A percentile compares a stretch with the other conserved stretches of the same genome.
phyloP scores from a whole-genome alignment of 2,113 vertebrate species.

The Lepisosteus oculatus region DNA sequence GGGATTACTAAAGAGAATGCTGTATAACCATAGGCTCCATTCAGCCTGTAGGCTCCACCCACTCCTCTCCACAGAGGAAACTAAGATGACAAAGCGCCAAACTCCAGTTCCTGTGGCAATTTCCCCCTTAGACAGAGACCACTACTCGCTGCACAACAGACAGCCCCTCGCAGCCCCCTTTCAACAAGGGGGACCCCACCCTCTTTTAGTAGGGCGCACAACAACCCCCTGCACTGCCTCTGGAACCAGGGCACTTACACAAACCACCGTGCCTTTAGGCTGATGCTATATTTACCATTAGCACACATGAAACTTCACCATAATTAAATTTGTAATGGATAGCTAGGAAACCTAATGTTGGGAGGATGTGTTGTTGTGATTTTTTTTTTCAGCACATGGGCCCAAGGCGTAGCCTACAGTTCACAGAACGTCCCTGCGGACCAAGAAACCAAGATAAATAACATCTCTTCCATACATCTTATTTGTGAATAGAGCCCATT shows the following conservation, averaged over 20 bases:
- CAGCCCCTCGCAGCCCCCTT: slow-evolving; percentile 1
- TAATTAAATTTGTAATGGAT: slow-evolving; percentile 39
- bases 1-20: background rate
- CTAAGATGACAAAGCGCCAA: background rate
- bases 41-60: slow-evolving; percentile 12
- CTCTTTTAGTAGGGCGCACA: background rate
- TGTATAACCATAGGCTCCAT: slow-evolving; percentile 26
- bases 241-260: background rate
- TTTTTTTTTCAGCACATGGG: background rate
- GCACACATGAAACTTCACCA: slow-evolving; percentile 23
- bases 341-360: slow-evolving; percentile 13
- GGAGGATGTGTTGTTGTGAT: slow-evolving; percentile 13
- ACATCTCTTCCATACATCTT: background rate
- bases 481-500: background rate
- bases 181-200: background rate
- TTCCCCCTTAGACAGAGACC: background rate
- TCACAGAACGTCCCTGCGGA: background rate
- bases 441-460: background rate
- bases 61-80: background rate
- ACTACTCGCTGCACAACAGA: slow-evolving; percentile 9
- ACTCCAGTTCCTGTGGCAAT: background rate
- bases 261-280: slow-evolving; percentile 20
- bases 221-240: background rate
- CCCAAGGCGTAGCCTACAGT: slow-evolving; percentile 1
- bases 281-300: slow-evolving; percentile 19